Percentiles rank a stretch among this genome's conserved stretches.
Evolutionary conservation across 2,797 vertebrate genomes (phyloP).

Genomic region (Mallotus villosus): DNA sequence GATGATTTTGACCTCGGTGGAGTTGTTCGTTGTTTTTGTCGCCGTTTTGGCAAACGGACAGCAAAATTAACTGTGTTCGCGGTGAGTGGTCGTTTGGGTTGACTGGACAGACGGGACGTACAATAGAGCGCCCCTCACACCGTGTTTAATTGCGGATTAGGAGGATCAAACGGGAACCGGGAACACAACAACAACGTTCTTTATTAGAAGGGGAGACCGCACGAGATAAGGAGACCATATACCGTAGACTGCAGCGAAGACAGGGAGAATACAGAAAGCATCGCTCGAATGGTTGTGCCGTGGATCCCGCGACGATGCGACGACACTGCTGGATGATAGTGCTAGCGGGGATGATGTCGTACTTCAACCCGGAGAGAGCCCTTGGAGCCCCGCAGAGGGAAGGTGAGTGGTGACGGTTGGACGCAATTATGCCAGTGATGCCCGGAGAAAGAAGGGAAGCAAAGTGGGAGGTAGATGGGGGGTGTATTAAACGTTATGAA

Average conservation of each 20-base stretch:
- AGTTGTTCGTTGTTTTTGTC: conserved; percentile 40
- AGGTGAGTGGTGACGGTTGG: conserved; percentile 69
- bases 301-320: conserved; percentile 76
- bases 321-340: conserved; percentile 77
- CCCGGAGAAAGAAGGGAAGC: conserved; percentile 33
- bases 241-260: conserved; percentile 54
- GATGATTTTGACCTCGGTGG: conserved; percentile 30
- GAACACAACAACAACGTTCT: conserved; percentile 70
- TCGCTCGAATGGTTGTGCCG: conserved; percentile 77
- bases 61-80: conserved; percentile 17
- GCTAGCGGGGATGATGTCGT: conserved; percentile 82
- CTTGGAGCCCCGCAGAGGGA: conserved; percentile 85
- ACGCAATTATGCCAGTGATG: conserved; percentile 34
- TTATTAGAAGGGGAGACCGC: conserved; percentile 60
- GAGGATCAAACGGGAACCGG: conserved; percentile 39
- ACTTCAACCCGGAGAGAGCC: conserved; percentile 84
- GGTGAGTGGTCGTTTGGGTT: conserved; percentile 36
- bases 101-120: conserved; percentile 50
- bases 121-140: conserved; percentile 70
- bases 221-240: conserved; percentile 38
- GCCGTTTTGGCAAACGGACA: conserved; percentile 17
- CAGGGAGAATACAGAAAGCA: conserved; percentile 56
- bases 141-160: conserved; percentile 77
- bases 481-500: conserved; percentile 31
- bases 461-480: conserved; percentile 44